These are phyloP conservation scores for Oscheius onirici DNA, from an alignment of 2,888 invertebrate genomes.

Conservation along the genomic window DNA sequence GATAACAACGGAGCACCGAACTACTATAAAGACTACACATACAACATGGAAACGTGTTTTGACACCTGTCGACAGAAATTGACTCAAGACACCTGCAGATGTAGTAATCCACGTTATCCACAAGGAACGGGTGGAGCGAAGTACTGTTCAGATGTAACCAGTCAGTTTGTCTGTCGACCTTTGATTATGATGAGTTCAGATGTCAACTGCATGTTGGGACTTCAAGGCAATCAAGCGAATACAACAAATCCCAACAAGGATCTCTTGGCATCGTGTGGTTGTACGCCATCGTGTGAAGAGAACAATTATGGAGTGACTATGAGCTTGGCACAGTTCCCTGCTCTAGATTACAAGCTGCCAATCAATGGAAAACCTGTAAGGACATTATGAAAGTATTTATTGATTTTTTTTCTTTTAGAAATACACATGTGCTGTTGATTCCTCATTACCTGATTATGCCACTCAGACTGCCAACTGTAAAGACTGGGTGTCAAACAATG, in stretches of 20 bases:
- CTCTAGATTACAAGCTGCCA: conserved; percentile 37
- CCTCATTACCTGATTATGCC: no score
- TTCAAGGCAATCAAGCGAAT: conserved; percentile 52
- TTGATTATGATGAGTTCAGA: conserved; percentile 33
- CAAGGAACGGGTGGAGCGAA: conserved; percentile 23
- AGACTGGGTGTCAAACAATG: conserved; percentile 39
- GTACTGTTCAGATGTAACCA: conserved; percentile 28
- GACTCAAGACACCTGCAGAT: conserved; percentile 42
- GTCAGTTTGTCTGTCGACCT: no score
- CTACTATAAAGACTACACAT: conserved; percentile 42
- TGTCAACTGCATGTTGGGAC: conserved; percentile 42
- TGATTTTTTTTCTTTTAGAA: background rate
- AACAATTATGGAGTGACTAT: conserved; percentile 46
- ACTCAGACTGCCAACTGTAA: no score
- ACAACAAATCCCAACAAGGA: conserved; percentile 44
- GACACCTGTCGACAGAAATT: conserved; percentile 52
- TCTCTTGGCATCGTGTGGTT: conserved; percentile 40
- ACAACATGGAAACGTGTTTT: conserved; percentile 56
- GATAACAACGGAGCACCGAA: background rate
- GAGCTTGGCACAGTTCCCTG: conserved; percentile 50
- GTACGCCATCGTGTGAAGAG: conserved; percentile 50
- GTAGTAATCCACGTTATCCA: conserved; percentile 40
- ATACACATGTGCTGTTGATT: background rate
- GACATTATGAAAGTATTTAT: background rate
- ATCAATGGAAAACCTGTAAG: background rate